Conservation (phyloP, 1,140 invertebrate species). For the Sinonovacula constricta region DNA sequence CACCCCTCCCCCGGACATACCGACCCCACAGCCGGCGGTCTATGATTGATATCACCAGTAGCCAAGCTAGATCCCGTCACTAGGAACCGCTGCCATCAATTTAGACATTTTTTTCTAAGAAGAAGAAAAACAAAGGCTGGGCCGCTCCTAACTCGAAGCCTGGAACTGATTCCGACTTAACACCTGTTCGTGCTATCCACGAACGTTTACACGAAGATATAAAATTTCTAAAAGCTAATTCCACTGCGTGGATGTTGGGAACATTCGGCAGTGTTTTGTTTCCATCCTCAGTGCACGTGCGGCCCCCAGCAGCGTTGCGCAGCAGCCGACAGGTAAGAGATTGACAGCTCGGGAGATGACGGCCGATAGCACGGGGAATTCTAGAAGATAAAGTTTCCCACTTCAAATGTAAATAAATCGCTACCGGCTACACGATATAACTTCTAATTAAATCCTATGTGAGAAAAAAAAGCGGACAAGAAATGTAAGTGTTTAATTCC, state of each 20-base stretch:
- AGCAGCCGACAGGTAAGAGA: constrained; percentile 34
- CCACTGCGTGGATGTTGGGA: constrained; percentile 8
- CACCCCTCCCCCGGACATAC: no score
- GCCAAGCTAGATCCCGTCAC: no score
- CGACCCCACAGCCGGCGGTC: no score
- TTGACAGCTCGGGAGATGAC: constrained; percentile 28
- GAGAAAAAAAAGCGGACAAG: neutral
- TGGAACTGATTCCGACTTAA: constrained; percentile 23
- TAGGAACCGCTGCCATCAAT: neutral
- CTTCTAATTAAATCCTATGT: neutral
- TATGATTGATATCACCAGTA: no score
- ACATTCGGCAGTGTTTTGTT: constrained; percentile 16
- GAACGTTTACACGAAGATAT: constrained; percentile 38
- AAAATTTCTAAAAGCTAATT: constrained; percentile 36
- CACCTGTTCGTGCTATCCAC: constrained; percentile 33
- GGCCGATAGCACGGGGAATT: constrained; percentile 18
- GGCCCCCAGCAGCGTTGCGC: constrained; percentile 30
- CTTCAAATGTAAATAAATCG: constrained; percentile 35
- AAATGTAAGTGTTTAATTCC: no score
- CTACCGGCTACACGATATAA: neutral
- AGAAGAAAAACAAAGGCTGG: neutral
- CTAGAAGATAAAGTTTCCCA: constrained; percentile 29
- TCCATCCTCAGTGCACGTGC: constrained; percentile 37
- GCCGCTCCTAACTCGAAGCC: neutral
- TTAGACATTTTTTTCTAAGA: neutral